phyloP scores from a whole-genome alignment of 2,113 vertebrate species.

The Orcinus orca region DNA sequence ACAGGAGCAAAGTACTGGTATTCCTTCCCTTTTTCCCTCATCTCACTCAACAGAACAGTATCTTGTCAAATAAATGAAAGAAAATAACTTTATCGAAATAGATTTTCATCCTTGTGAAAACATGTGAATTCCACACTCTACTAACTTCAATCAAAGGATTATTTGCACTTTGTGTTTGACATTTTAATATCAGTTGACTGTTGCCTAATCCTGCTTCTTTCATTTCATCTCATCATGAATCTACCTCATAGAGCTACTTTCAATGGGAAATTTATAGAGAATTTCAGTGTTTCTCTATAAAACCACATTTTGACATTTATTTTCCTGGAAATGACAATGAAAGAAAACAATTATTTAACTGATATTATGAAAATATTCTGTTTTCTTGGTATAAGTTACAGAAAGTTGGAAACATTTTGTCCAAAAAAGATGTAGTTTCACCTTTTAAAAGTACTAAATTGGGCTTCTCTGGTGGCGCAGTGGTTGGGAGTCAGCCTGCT shows the following conservation, averaged over 20 bases:
- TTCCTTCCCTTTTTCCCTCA: neutral
- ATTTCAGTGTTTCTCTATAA: conserved; percentile 1
- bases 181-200: conserved; percentile 35
- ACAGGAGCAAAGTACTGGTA: neutral
- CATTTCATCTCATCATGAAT: conserved; percentile 26
- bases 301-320: conserved; percentile 14
- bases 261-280: neutral
- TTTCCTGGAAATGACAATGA: conserved; percentile 26
- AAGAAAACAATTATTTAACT: neutral
- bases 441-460: neutral
- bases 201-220: conserved; percentile 13
- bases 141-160: conserved; percentile 29
- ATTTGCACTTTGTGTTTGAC: conserved; percentile 35
- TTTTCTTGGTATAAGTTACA: neutral
- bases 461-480: too few relatives aligned
- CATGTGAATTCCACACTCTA: neutral
- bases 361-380: neutral
- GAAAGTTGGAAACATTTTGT: neutral
- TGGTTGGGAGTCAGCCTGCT: too few relatives aligned
- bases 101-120: conserved; percentile 41
- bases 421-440: neutral
- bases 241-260: neutral
- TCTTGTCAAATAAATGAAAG: conserved; percentile 19
- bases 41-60: neutral
- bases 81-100: neutral